Evolutionary conservation across 2,888 invertebrate genomes (phyloP), one percentile per base, ranked within the genome.

Genomic region (Meta bourneti): DNA sequence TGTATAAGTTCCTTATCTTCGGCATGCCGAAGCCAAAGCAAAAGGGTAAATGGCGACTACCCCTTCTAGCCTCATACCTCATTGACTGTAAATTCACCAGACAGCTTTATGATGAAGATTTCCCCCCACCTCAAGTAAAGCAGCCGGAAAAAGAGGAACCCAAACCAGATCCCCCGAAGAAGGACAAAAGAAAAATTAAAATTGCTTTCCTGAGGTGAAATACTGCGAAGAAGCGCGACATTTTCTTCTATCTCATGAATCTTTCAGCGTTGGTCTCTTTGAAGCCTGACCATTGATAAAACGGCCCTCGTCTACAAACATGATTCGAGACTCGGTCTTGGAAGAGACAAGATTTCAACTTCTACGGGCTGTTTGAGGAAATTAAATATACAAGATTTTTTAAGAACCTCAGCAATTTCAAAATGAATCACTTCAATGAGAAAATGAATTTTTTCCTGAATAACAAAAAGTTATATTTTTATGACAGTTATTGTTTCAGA

Each of bases 1-100:
- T 93, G 87, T 94, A 93, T 93, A 94, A 94, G 93, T 93, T 94
- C 51, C 90, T 94, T 52, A 80, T 94, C 11, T 94, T 94, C 78
- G 94, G 94, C 20, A 93, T 94, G 93, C 94, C 94, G 7, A 94
- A 94, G 82, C 94, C 94, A 0, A 94, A 93, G 54, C 93, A 93
- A 78, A 94, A 93, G 85, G 94, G 94, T 6, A 94, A 93, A 79
- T 93, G 93, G 93, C 85, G 94, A 8, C 75, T 94, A 77, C 94
- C 94, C n/a, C 89, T 94, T 20, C 77, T 94, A 75, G 94, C 94
- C 9, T 93, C 94, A 11, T 94, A 94, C 84, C 93, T 94, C 79
- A 93, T 94, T 72, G 94, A 94, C 85, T 93, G 94, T 90, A 93
- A 93, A 93, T 90, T 94, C 90, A 93, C 93, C 7, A 54, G 90